phyloP scores from a whole-genome alignment of 1,140 invertebrate species.

The Euura saliciscinereae region DNA sequence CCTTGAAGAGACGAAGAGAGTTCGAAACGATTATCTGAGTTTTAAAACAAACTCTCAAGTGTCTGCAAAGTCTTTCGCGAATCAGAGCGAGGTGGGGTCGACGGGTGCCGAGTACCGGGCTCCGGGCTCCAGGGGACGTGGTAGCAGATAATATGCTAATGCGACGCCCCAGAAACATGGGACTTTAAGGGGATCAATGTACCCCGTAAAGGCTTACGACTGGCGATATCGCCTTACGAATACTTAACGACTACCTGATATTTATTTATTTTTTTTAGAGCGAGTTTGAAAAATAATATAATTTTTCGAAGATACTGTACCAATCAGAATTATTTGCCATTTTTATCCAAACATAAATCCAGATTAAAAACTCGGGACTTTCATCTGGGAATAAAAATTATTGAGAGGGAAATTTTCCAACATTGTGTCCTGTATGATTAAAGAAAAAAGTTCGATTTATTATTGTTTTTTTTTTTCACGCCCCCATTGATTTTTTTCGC shows the following conservation, averaged over 20 bases:
- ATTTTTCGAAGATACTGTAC: no score
- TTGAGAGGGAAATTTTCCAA: no score
- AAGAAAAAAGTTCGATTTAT: no score
- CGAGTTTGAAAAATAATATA: no score
- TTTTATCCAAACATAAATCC: no score
- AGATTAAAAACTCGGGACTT: no score
- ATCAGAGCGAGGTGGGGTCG: constrained; percentile 29
- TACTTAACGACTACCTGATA: neutral
- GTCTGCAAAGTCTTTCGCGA: constrained; percentile 54
- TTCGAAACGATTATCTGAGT: constrained; percentile 57
- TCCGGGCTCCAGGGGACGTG: constrained; percentile 32
- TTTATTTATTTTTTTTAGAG: no score
- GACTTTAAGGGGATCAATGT: constrained; percentile 55
- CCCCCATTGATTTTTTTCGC: no score
- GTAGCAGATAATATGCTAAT: constrained; percentile 58
- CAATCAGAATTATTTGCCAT: no score
- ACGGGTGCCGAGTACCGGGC: constrained; percentile 6
- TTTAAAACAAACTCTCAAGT: constrained; percentile 58
- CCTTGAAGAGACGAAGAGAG: constrained; percentile 20
- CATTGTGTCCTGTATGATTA: no score
- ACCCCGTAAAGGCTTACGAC: constrained; percentile 2
- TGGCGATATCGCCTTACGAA: neutral
- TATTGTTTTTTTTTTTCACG: no score
- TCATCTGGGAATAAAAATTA: no score
- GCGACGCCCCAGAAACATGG: constrained; percentile 45